These are phyloP conservation scores for Meghimatium bilineatum DNA, from an alignment of 2,888 invertebrate genomes.

Conservation along the genomic window DNA sequence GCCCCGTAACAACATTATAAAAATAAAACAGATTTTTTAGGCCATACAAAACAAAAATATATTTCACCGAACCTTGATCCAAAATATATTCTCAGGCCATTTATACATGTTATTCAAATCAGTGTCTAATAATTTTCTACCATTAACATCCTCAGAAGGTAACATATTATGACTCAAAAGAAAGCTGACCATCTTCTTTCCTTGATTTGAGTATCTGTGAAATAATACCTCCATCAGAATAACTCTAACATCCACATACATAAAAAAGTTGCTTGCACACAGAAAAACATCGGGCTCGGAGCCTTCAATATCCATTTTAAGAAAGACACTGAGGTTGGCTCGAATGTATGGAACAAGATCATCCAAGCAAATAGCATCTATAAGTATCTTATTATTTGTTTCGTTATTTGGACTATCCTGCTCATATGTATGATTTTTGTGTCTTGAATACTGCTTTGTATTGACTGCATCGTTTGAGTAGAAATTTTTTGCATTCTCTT, in stretches of 20 bases:
- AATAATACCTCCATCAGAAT: constrained; percentile 69
- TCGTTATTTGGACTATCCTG: neutral
- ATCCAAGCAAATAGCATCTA: constrained; percentile 59
- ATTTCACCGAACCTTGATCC: constrained; percentile 57
- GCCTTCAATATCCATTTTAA: constrained; percentile 70
- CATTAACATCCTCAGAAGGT: constrained; percentile 51
- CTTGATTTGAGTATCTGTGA: constrained; percentile 52
- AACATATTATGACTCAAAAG: constrained; percentile 59
- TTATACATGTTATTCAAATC: constrained; percentile 39
- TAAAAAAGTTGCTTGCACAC: constrained; percentile 54
- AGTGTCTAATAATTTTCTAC: constrained; percentile 49
- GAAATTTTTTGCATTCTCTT: neutral
- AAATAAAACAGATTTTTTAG: too few relatives aligned
- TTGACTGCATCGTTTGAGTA: neutral
- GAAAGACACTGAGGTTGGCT: constrained; percentile 54
- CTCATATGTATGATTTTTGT: too few relatives aligned
- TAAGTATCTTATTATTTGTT: constrained; percentile 6
- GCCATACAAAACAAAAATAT: too few relatives aligned
- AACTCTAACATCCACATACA: constrained; percentile 58
- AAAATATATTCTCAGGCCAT: constrained; percentile 69
- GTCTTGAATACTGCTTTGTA: neutral
- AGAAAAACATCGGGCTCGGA: constrained; percentile 60
- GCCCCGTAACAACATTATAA: too few relatives aligned
- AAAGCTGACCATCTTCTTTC: constrained; percentile 54
- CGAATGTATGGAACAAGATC: constrained; percentile 57